Evolutionary conservation across 2,113 vertebrate species (phyloP), one percentile per base, ranked within the genome.

Genomic region (Tupaia chinensis): DNA sequence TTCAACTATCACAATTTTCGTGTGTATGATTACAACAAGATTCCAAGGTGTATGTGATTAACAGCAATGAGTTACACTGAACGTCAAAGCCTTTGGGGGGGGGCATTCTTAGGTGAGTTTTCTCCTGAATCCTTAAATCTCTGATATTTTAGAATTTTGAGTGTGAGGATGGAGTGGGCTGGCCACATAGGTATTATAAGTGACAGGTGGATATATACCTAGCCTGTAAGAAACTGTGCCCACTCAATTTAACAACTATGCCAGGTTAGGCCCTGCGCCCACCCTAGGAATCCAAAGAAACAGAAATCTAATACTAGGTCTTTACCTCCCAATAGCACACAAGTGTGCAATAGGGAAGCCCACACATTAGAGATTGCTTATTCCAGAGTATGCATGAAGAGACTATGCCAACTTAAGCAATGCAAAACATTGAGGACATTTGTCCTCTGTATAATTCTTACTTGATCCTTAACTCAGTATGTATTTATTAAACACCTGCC

Each of bases 101-200:
- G n/a, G 17, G 73, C 13, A 1, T 60, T 91, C 76, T 96, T 88
- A 44, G 8, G 7, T 65, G 14, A 3, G 1, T 85, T 95, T 97
- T 61, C 34, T 90, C n/a, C 32, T 54, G 23, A 87, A 81, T 89
- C 44, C 58, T n/a, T 54, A 90, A 85, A 77, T 85, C 9, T 86
- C 74, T 65, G 58, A 53, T 85, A 58, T 65, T 87, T 87, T 84
- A 66, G 32, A 95, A 93, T 32, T 81, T 81, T 94, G 69, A 44
- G 11, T n/a, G 5, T 87, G 61, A 20, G 9, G 25, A 32, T 53
- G 5, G 13, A 53, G 44, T 44, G 17, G 2, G 11, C 60, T 89
- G 66, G 44, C 13, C 23, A 44, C n/a, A 63, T 73, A 32, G 29
- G 9, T 78, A 90, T 23, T 73, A 84, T 72, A 87, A 32, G 25